A percentile compares a stretch with the other conserved stretches of the same genome.
These are phyloP conservation scores for Cephus pygmeus DNA, from an alignment of 2,888 invertebrate species.

Conservation along the genomic window DNA sequence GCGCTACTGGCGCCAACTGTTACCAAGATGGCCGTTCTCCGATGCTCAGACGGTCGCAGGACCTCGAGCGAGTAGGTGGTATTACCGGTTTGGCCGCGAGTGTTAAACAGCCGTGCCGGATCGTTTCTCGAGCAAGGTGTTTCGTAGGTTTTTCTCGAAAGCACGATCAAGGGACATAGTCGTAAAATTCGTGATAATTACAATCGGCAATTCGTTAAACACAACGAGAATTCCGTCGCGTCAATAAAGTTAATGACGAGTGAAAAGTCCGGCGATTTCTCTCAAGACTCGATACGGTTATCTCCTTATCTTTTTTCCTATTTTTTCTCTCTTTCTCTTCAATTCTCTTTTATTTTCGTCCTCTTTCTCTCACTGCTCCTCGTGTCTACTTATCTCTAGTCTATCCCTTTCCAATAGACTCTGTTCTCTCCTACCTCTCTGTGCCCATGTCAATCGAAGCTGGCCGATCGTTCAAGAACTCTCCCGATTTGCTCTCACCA, in stretches of 20 bases:
- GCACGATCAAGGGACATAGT: not conserved
- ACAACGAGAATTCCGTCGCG: conserved; percentile 20
- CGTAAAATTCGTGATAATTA: not conserved
- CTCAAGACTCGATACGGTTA: not conserved
- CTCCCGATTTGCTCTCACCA: not conserved
- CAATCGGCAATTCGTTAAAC: conserved; percentile 19
- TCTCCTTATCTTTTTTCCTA: not conserved
- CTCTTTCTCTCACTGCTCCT: conserved; percentile 1
- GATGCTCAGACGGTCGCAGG: conserved; percentile 48
- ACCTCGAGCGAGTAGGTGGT: conserved; percentile 48
- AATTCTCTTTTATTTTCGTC: not conserved
- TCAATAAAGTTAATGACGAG: not conserved
- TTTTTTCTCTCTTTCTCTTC: not conserved
- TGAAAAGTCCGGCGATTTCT: not conserved
- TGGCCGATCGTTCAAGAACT: not conserved
- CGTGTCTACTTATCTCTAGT: not conserved
- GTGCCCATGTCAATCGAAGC: not conserved
- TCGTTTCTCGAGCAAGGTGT: conserved; percentile 15
- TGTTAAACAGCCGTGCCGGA: conserved; percentile 36
- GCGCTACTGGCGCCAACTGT: conserved; percentile 42
- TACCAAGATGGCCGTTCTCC: conserved; percentile 49
- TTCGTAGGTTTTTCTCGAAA: not conserved
- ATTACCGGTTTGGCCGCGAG: conserved; percentile 31
- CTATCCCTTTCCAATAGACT: not conserved
- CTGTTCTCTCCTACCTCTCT: not conserved